These are phyloP conservation scores for Sturmia bella DNA, from an alignment of 2,888 invertebrate species.

Conservation along the genomic window DNA sequence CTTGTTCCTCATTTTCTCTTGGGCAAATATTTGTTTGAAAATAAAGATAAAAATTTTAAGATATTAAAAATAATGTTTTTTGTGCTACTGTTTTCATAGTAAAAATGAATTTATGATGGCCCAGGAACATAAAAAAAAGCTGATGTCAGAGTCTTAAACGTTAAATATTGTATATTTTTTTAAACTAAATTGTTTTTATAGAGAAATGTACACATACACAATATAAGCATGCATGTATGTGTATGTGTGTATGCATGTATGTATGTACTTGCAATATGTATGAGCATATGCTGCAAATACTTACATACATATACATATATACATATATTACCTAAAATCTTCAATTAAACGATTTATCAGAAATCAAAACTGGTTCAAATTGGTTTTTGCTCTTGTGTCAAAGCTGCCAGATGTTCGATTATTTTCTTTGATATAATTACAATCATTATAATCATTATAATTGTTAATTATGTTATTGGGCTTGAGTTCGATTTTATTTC, in stretches of 20 bases:
- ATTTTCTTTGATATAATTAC: too few species aligned
- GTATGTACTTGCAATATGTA: neutral
- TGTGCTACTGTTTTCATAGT: constrained; percentile 29
- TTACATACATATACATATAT: neutral
- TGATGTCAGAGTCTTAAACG: constrained; percentile 11
- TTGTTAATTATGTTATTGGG: too few species aligned
- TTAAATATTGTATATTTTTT: constrained; percentile 39
- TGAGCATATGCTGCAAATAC: too few species aligned
- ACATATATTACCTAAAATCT: constrained; percentile 15
- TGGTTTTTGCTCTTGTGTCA: constrained; percentile 6
- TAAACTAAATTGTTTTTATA: constrained; percentile 25
- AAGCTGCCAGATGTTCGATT: constrained; percentile 3
- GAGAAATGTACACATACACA: neutral
- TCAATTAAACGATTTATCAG: constrained; percentile 38
- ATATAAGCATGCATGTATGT: neutral
- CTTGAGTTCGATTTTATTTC: too few species aligned
- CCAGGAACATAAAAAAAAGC: constrained; percentile 25
- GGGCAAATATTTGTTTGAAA: constrained; percentile 28
- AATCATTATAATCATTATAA: too few species aligned
- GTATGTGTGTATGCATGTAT: neutral
- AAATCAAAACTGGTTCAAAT: constrained; percentile 36
- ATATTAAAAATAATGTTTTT: neutral
- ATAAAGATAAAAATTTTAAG: constrained; percentile 25
- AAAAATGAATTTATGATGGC: constrained; percentile 33
- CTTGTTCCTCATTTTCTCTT: neutral